Evolutionary conservation across 2,113 vertebrate species (phyloP), one percentile per base, ranked within the genome.

Genomic region (Eurypyga helias): DNA sequence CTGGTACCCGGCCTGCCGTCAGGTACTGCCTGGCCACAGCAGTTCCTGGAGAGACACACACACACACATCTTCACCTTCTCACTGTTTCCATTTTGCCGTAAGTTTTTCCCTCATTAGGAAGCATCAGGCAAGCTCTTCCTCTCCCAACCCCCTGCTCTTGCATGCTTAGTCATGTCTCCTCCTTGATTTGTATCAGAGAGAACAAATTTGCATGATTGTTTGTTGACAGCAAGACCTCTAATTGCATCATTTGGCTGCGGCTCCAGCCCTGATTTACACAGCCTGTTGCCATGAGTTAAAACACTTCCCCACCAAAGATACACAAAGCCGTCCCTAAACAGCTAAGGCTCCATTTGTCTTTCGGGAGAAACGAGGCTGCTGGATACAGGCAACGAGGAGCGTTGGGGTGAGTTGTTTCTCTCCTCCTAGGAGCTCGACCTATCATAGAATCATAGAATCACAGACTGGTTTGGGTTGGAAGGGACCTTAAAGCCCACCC

Each of bases 121-220:
- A 96, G 83, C 93, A 87, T 29, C 2, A 0, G 90, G 76, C 72
- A 92, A 92, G 52, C 89, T 92, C 80, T 70, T 52, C 61, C 49
- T 57, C 73, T 78, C 86, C 83, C 77, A 87, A 0, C 69, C 77
- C 57, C 77, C 94, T 64, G 77, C 80, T 90, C 96, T 96, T 96
- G 90, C 88, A 97, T 96, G 93, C 88, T 94, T 96, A 96, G 92
- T 96, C 96, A 97, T 96, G 95, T 88, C 91, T 97, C 86, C 86
- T 97, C 81, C 96, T 97, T 84, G 90, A 97, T 96, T 95, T 55
- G 65, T 97, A 97, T 96, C 94, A 80, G 89, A 93, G 79, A 81
- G 97, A 96, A 98, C 97, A 97, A 96, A 97, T 97, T 97, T 97
- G 92, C 97, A 97, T 97, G 96, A 94, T 96, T 93, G 94, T 87